Percentiles rank a stretch among this genome's conserved stretches.
Conservation (phyloP, 2,888 invertebrate species). For the Andrena trimmerana region DNA sequence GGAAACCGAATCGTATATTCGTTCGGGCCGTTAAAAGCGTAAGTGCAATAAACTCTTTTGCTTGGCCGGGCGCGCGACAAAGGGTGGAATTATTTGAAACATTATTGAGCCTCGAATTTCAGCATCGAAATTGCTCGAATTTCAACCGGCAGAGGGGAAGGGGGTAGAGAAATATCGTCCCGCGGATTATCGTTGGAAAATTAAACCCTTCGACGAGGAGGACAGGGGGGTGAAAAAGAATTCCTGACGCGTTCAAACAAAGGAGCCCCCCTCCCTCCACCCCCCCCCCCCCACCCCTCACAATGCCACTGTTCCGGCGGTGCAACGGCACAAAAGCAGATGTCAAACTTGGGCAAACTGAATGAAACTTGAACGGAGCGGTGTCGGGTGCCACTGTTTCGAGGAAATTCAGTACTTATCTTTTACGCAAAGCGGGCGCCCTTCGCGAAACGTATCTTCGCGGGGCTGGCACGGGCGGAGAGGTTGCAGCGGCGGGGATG, state of each 20-base stretch:
- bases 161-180: too few species aligned
- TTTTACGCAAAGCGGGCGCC: slow-evolving; percentile 40
- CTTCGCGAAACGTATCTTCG: slow-evolving; percentile 42
- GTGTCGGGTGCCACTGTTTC: slow-evolving; percentile 45
- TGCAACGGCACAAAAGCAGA: slow-evolving; percentile 55
- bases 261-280: not conserved
- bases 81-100: slow-evolving; percentile 38
- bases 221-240: slow-evolving; percentile 12
- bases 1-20: slow-evolving; percentile 12
- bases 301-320: slow-evolving; percentile 8
- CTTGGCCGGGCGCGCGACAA: not conserved
- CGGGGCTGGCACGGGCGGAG: not conserved
- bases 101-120: slow-evolving; percentile 48
- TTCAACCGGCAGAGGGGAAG: not conserved
- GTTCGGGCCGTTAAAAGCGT: slow-evolving; percentile 25
- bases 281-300: not conserved
- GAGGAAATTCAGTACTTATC: slow-evolving; percentile 63
- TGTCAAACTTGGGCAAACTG: slow-evolving; percentile 59
- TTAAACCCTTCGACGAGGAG: slow-evolving; percentile 28
- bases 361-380: slow-evolving; percentile 52
- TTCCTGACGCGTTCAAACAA: slow-evolving; percentile 17
- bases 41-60: slow-evolving; percentile 41
- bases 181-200: slow-evolving; percentile 33
- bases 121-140: slow-evolving; percentile 41
- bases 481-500: slow-evolving; percentile 10